Evolutionary conservation across 2,888 invertebrate genomes (phyloP), one percentile per base, ranked within the genome.

Genomic region (Sphecodes monilicornis): DNA sequence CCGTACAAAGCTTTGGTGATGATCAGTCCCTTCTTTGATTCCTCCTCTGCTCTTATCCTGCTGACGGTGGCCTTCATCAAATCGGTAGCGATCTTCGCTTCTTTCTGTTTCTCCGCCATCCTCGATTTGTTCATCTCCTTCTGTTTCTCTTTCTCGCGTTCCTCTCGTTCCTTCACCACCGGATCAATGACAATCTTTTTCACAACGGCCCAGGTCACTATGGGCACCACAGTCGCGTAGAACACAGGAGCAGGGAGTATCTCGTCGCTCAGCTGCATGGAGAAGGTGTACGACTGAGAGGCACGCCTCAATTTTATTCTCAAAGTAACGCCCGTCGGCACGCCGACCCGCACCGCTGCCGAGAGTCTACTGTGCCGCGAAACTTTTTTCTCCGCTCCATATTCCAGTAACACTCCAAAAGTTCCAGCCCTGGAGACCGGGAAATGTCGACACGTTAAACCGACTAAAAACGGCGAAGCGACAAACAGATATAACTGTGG

Each of bases 1-100:
- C 98, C 98, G 92, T 98, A 98, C 13, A 97, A 91, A 0, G 99
- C 99, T 92, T 97, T 97, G 0, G 97, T 95, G 85, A 99, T 98
- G 70, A 99, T 96, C 50, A 99, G 95, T 0, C 99, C 99, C 86
- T 96, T 96, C 90, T 97, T 97, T 50, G 96, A 96, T 90, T 97
- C 97, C 94, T 99, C 99, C 29, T 97, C 97, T 0, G 96, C 96
- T 79, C 96, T 96, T 87, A 98, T 98, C 86, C 99, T 96, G 54
- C 97, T 97, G 92, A 98, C 98, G 0, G 98, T 98, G 85, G 98
- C 98, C 90, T 97, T 96, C 99, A 99, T 99, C 72, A 99, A 95
- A 86, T 98, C 97, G 1, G 98, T 96, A 0, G 98, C 98, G 3
- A 97, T 97, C 90, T 97, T 96, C 0, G 99, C 99, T 95, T 99